Evolutionary conservation across 92 coral and sea anemone species (phyloP).

Genomic region (Heteractis magnifica): DNA sequence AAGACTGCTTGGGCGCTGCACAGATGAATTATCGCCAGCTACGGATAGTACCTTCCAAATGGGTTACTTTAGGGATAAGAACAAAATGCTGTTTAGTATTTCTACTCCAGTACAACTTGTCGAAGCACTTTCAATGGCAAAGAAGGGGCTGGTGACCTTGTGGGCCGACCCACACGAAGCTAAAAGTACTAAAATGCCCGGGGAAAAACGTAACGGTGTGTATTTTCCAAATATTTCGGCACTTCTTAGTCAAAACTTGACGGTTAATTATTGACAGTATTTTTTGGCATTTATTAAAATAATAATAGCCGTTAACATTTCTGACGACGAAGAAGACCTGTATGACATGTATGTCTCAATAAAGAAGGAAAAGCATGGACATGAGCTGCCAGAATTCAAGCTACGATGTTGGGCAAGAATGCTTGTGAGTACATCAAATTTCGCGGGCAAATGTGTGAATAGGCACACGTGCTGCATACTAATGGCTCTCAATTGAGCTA

Average conservation of each 20-base stretch:
- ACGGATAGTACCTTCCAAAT: background rate
- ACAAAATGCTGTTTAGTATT: background rate
- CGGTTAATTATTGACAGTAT: background rate
- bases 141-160: background rate
- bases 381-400: background rate
- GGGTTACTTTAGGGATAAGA: constrained; percentile 14
- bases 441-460: background rate
- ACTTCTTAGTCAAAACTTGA: background rate
- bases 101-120: constrained; percentile 13
- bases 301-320: background rate
- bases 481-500: no score
- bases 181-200: background rate
- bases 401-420: background rate
- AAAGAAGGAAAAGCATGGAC: background rate
- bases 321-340: background rate
- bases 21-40: background rate
- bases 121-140: constrained; percentile 15
- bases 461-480: background rate
- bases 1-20: background rate
- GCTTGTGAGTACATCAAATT: background rate
- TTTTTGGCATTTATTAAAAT: background rate
- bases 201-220: background rate
- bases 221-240: background rate
- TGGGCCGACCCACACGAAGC: background rate
- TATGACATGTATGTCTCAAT: background rate